These are phyloP conservation scores for Drosophila kurseongensis DNA, from an alignment of 1,140 invertebrate species.

Conservation along the genomic window DNA sequence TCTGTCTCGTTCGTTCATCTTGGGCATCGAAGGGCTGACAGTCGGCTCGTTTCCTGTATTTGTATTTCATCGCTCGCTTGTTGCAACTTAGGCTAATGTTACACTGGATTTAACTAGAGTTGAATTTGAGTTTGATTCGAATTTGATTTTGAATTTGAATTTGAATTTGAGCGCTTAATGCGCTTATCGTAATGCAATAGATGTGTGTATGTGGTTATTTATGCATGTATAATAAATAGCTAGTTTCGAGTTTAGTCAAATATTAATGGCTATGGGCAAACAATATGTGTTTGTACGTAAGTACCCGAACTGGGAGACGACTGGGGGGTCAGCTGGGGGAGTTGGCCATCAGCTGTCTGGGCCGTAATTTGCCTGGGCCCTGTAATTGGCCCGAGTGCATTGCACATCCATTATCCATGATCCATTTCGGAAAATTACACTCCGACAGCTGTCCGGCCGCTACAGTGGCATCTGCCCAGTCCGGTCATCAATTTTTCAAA, in stretches of 20 bases:
- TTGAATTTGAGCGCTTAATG: constrained; percentile 65
- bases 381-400: constrained; percentile 56
- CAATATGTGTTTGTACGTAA: constrained; percentile 26
- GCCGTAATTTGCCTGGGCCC: constrained; percentile 51
- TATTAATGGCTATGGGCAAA: constrained; percentile 71
- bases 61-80: constrained; percentile 13
- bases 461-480: constrained; percentile 31
- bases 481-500: constrained; percentile 36
- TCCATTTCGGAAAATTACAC: constrained; percentile 68
- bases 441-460: constrained; percentile 56
- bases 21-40: constrained; percentile 56
- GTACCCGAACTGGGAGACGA: constrained; percentile 20
- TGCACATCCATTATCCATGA: constrained; percentile 64
- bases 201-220: constrained; percentile 49
- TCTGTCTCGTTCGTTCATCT: constrained; percentile 65
- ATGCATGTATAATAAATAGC: constrained; percentile 70
- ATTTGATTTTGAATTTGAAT: constrained; percentile 50
- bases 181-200: constrained; percentile 64
- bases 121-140: constrained; percentile 27
- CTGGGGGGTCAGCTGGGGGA: constrained; percentile 11
- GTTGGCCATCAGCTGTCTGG: constrained; percentile 57
- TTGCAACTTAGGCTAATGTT: constrained; percentile 56
- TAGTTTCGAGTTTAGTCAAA: constrained; percentile 76
- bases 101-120: constrained; percentile 54
- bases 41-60: constrained; percentile 24